Conservation (phyloP, 2,888 invertebrate species). For the Agrotis exclamationis region DNA sequence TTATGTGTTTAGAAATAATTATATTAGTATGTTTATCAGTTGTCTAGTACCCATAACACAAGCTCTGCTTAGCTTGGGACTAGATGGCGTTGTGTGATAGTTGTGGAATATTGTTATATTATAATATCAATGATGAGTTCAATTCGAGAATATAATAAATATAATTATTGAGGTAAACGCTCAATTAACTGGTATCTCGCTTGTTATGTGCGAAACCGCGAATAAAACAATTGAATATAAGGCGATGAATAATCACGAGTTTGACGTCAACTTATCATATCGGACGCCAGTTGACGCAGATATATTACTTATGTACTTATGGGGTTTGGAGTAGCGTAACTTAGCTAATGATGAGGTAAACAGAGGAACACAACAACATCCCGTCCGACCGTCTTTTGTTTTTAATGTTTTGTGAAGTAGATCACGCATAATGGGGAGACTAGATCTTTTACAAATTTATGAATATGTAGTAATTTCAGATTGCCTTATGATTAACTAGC, state of each 20-base stretch:
- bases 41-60: too few species aligned
- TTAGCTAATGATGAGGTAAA: constrained; percentile 20
- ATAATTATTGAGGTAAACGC: constrained; percentile 49
- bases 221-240: constrained; percentile 40
- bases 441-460: neutral
- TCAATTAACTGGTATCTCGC: constrained; percentile 15
- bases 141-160: neutral
- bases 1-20: too few species aligned
- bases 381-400: neutral
- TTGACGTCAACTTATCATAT: constrained; percentile 44
- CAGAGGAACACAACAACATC: neutral
- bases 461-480: neutral
- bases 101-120: too few species aligned
- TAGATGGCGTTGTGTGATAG: too few species aligned
- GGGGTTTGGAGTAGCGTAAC: constrained; percentile 1
- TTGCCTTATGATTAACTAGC: neutral
- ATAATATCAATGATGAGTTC: neutral
- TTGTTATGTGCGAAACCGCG: constrained; percentile 15
- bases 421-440: neutral
- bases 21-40: too few species aligned
- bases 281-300: constrained; percentile 34
- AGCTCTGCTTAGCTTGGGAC: too few species aligned
- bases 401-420: neutral
- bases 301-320: constrained; percentile 17
- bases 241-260: neutral